Base-by-base conservation (phyloP, 2,888 invertebrate species). In the Xanthorhoe spadicearia region DNA sequence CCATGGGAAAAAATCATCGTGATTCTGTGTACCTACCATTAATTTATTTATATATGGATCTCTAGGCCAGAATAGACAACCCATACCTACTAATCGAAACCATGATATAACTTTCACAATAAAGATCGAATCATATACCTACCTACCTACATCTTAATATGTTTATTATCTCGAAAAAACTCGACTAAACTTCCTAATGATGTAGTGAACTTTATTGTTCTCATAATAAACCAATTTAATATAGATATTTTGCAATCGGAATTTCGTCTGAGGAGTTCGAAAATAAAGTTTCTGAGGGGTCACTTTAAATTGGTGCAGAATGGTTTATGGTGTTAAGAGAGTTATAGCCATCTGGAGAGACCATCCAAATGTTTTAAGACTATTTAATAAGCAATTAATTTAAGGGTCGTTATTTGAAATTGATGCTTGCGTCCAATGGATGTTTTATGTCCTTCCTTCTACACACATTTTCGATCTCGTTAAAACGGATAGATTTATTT, bases 261-360 rank as follows among this genome's bases (percentile, higher is more conserved):
- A 46, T 23, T 17, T 53, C 61, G 18, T 58, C 55, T 35, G 7
- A 65, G 18, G 13, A 23, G 43, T 9, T 49, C 54, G 43, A 38
- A 52, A 51, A 56, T n/a, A 52, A 51, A 49, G 13, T 10, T 55
- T 55, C 19, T 5, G 38, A 46, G 17, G 8, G 46, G 7, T 23
- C 43, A 46, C 32, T 48, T 35, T 65, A 55, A 4, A 55, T 35
- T 56, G 56, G 49, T 9, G 53, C 49, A 17, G 54, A 53, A 48
- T 50, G 15, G 18, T 58, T 58, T 58, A 58, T 50, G 49, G 48
- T 64, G 60, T 54, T 57, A 18, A 15, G 7, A 61, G 60, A 64
- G 56, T 60, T 28, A 67, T 67, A 43, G 54, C n/a, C 61, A 69
- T 68, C 68, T 71, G 71, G 64, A 66, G 69, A 54, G 68, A 17